These are phyloP conservation scores for Hippoglossus hippoglossus DNA, from an alignment of 2,797 vertebrate genomes.

Conservation along the genomic window DNA sequence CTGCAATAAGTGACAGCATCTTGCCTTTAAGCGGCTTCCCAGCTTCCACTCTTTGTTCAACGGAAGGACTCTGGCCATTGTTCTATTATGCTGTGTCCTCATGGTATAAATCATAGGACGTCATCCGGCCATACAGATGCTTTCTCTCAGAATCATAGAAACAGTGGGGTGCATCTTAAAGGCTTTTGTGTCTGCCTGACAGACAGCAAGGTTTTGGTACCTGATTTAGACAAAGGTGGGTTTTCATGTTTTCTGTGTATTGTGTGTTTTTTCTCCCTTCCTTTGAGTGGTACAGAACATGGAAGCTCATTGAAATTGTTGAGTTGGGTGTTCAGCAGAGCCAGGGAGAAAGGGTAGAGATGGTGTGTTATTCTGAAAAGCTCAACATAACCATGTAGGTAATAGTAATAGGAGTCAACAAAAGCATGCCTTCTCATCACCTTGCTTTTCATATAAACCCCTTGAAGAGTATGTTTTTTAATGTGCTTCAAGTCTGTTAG, in stretches of 20 bases:
- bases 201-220: slow-evolving; percentile 77
- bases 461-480: slow-evolving; percentile 28
- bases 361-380: slow-evolving; percentile 26
- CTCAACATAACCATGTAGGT: neutral
- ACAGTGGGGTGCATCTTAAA: slow-evolving; percentile 66
- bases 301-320: slow-evolving; percentile 43
- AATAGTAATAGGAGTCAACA: slow-evolving; percentile 18
- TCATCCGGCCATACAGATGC: slow-evolving; percentile 59
- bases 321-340: slow-evolving; percentile 9
- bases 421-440: slow-evolving; percentile 27
- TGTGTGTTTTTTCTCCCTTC: slow-evolving; percentile 42
- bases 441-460: slow-evolving; percentile 39
- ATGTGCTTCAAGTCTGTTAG: slow-evolving; percentile 18
- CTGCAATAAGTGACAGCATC: slow-evolving; percentile 53
- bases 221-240: slow-evolving; percentile 79
- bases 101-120: slow-evolving; percentile 77
- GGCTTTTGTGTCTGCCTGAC: slow-evolving; percentile 73
- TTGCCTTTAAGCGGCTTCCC: slow-evolving; percentile 44
- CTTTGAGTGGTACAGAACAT: slow-evolving; percentile 32
- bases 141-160: slow-evolving; percentile 63
- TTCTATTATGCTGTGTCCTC: slow-evolving; percentile 73
- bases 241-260: slow-evolving; percentile 74
- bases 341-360: slow-evolving; percentile 3
- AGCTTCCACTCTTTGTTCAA: slow-evolving; percentile 63
- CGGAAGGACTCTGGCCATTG: slow-evolving; percentile 74